A percentile compares a stretch with the other conserved stretches of the same genome.
phyloP scores from a whole-genome alignment of 2,113 vertebrate genomes.

The Carassius gibelio region DNA sequence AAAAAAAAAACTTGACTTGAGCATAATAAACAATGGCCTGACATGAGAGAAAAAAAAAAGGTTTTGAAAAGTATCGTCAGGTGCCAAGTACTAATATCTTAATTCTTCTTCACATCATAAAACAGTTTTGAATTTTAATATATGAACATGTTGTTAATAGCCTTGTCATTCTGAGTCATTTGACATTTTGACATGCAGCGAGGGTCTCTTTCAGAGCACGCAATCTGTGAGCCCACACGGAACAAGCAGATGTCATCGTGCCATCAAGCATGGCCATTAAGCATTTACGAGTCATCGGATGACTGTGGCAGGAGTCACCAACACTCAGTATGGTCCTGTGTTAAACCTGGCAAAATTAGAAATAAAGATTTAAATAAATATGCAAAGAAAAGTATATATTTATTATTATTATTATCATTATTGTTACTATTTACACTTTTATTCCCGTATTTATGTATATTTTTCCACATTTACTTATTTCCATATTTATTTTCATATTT shows the following conservation, averaged over 20 bases:
- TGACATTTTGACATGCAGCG: conserved; percentile 42
- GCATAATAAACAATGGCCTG: background rate
- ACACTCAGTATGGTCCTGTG: background rate
- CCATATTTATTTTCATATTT: too few species aligned
- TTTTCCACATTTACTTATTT: too few species aligned
- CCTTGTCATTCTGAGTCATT: background rate
- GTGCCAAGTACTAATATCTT: too few species aligned
- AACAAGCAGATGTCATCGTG: conserved; percentile 68
- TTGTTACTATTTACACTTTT: too few species aligned
- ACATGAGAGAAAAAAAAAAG: background rate
- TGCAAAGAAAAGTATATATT: too few species aligned
- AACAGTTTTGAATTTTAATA: background rate
- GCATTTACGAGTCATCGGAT: conserved; percentile 71
- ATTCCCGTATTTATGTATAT: too few species aligned
- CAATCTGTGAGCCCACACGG: conserved; percentile 49
- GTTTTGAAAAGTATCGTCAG: background rate
- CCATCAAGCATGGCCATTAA: conserved; percentile 67
- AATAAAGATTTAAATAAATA: too few species aligned
- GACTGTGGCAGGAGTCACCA: conserved; percentile 52
- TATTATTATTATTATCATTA: too few species aligned
- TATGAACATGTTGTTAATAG: background rate
- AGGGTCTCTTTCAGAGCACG: conserved; percentile 54
- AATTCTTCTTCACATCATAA: background rate
- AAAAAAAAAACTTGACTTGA: background rate
- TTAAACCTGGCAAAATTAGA: too few species aligned